A percentile compares a stretch with the other conserved stretches of the same genome.
Conservation (phyloP, 2,888 invertebrate species). For the Tenthredo mesomela region DNA sequence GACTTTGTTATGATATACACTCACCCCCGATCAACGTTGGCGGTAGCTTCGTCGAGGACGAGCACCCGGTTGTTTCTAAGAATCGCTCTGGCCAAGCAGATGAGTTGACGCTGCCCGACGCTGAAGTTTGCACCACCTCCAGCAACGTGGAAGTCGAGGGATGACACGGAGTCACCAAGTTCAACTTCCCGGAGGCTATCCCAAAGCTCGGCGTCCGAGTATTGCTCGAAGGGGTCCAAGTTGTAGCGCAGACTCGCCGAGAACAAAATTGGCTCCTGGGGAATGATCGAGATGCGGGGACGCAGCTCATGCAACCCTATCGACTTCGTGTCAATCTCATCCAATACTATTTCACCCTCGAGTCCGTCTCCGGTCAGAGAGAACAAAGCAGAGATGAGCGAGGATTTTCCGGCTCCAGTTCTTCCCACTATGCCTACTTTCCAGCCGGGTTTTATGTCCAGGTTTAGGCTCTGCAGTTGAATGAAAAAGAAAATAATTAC, state of each 20-base stretch:
- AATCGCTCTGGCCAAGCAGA: constrained; percentile 85
- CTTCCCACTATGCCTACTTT: constrained; percentile 91
- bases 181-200: constrained; percentile 82
- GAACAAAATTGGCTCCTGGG: constrained; percentile 85
- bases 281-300: constrained; percentile 89
- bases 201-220: constrained; percentile 84
- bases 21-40: constrained; percentile 84
- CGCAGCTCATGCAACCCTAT: constrained; percentile 88
- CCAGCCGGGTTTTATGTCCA: constrained; percentile 86
- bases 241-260: constrained; percentile 85
- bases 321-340: constrained; percentile 85
- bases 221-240: constrained; percentile 85
- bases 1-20: neutral
- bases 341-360: constrained; percentile 90
- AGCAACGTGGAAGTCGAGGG: constrained; percentile 80
- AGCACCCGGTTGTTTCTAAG: constrained; percentile 82
- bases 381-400: constrained; percentile 88
- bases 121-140: constrained; percentile 83
- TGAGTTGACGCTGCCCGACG: constrained; percentile 84
- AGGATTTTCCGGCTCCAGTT: constrained; percentile 93
- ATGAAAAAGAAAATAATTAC: neutral
- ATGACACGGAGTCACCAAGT: constrained; percentile 76
- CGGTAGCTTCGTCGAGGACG: constrained; percentile 86
- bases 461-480: constrained; percentile 80
- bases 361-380: constrained; percentile 86